phyloP scores from a whole-genome alignment of 1,140 invertebrate species.

The Pomacea maculata region DNA sequence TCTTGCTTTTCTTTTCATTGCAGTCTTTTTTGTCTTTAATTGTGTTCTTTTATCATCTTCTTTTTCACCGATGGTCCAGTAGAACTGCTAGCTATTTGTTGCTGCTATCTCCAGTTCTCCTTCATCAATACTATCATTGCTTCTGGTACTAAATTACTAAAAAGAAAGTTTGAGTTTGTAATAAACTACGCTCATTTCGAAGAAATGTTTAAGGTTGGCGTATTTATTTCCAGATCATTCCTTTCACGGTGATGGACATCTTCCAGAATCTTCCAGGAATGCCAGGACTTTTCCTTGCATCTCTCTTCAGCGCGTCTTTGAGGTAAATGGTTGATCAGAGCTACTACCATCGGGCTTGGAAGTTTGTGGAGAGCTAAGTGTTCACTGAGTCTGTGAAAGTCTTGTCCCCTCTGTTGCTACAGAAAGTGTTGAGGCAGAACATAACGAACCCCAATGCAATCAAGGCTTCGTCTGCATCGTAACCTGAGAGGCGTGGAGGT shows the following conservation, averaged over 20 bases:
- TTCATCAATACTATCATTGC: too few species aligned
- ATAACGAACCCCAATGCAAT: too few species aligned
- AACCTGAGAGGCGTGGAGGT: too few species aligned
- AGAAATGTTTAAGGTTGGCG: not conserved
- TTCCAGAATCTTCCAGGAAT: conserved; percentile 57
- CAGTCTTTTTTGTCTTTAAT: too few species aligned
- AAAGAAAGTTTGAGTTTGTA: not conserved
- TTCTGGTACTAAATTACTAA: not conserved
- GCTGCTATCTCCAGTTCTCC: too few species aligned
- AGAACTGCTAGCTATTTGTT: too few species aligned
- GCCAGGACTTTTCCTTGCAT: conserved; percentile 64
- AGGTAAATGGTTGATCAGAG: conserved; percentile 39
- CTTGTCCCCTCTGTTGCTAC: not conserved
- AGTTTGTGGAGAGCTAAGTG: not conserved
- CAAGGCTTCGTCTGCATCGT: too few species aligned
- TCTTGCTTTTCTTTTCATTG: not conserved
- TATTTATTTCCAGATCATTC: conserved; percentile 58
- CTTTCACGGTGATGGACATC: conserved; percentile 56
- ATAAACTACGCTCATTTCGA: not conserved
- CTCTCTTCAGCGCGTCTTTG: conserved; percentile 64
- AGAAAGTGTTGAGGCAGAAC: not conserved
- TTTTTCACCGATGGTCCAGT: too few species aligned
- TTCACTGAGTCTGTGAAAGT: not conserved
- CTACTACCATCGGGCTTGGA: not conserved
- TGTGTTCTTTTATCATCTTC: too few species aligned